Base-by-base conservation (phyloP, 2,888 invertebrate species). In the Mechanitis messenoides region DNA sequence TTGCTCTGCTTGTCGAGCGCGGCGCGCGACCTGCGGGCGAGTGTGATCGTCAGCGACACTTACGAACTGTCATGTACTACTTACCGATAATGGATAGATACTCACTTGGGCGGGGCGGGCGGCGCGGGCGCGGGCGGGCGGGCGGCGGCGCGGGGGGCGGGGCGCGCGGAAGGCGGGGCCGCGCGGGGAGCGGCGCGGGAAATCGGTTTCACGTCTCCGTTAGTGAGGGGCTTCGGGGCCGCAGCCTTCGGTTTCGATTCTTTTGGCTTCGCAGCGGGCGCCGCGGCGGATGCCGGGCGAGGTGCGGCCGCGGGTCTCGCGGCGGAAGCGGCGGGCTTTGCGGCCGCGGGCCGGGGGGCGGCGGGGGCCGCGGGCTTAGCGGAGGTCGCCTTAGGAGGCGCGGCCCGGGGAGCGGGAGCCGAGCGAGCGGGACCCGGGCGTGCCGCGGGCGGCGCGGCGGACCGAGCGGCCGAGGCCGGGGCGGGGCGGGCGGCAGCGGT, bases 1-100 rank as follows among this genome's bases (percentile, higher is more conserved):
- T 94, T 94, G 68, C 90, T 92, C 74, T 92, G 93, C 72, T 94
- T 94, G 80, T 80, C 92, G 73, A 71, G 81, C 3, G 76, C 65
- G 4, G 68, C 69, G 20, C 82, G 77, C 54, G 72, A 61, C 70
- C 84, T 84, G 66, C 11, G 20, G 57, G 20, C 57, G 7, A 11
- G 12, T 7, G 31, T 38, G 33, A 28, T 47, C 33, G 55, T 20
- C 56, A 5, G 35, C 35, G 6, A 56, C 33, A 28, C 35, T 12
- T 28, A 20, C 33, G 12, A 28, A 11, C 7, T 33, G 28, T 28
- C 20, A 20, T 1, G 20, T 20, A 20, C 20, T 20, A 7, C 12
- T 31, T 50, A 47, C 31, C 4, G 9, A 20, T 6, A 2, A 33
- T 3, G 28, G 33, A 2, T 35, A 12, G 53, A 35, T 33, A 73